Evolutionary conservation across 2,113 vertebrate species (phyloP).

Genomic region (Tiliqua scincoides): DNA sequence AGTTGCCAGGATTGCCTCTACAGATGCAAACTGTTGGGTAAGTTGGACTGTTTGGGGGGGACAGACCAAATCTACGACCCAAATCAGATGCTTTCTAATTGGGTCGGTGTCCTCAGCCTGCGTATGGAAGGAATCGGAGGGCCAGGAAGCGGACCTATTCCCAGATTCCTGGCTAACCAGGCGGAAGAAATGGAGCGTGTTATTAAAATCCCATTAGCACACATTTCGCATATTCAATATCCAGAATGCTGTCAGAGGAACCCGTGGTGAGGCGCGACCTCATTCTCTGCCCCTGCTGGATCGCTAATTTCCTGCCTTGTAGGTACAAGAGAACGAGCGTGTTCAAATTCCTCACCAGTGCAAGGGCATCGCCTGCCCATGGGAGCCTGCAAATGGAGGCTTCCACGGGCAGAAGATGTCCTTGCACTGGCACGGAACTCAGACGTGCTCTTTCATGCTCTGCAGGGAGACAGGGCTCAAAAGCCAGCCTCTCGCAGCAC

Average conservation of each 20-base stretch:
- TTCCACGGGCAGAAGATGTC: not conserved
- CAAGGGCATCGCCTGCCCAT: not conserved
- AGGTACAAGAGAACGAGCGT: not conserved
- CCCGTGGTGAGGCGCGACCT: not conserved
- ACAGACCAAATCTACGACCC: not conserved
- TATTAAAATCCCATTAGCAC: not conserved
- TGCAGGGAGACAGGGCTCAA: not conserved
- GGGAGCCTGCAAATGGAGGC: not conserved
- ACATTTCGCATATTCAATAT: not conserved
- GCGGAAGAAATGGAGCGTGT: not conserved
- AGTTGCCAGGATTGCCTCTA: not conserved
- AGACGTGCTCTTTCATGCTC: not conserved
- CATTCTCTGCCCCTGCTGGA: not conserved
- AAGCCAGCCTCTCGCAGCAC: not conserved
- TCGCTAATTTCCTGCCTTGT: not conserved
- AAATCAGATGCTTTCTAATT: not conserved
- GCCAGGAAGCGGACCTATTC: not conserved
- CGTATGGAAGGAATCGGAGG: not conserved
- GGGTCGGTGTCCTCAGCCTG: not conserved
- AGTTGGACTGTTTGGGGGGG: not conserved
- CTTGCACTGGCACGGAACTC: not conserved
- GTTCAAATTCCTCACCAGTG: not conserved
- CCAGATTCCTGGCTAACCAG: not conserved
- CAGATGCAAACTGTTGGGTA: not conserved
- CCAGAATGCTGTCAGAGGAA: not conserved